Evolutionary conservation across 2,888 invertebrate species (phyloP).

Genomic region (Cremastinae sp.): DNA sequence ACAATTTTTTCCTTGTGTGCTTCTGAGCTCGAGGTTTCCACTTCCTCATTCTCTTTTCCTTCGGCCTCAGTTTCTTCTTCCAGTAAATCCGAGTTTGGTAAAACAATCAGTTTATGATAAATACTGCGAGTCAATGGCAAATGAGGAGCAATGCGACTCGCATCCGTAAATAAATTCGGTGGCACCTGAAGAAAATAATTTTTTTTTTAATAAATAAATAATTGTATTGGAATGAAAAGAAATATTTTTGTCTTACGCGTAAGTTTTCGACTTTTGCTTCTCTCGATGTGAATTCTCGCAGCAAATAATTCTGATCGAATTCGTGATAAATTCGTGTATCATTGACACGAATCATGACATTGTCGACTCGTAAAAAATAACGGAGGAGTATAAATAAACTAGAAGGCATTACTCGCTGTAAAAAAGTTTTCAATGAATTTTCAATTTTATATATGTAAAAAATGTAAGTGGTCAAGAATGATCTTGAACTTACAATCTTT

Average conservation of each 20-base stretch:
- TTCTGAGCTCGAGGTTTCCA: neutral
- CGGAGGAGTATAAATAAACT: conserved; percentile 95
- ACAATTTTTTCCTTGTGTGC: conserved; percentile 16
- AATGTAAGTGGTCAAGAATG: conserved; percentile 4
- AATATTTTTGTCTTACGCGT: conserved; percentile 81
- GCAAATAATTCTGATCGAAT: conserved; percentile 87
- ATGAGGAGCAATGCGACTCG: conserved; percentile 86
- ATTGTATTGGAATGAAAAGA: neutral
- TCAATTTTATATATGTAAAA: conserved; percentile 53
- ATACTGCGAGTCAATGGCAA: conserved; percentile 83
- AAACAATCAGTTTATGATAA: conserved; percentile 80
- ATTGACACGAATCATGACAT: conserved; percentile 92
- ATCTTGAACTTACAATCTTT: conserved; percentile 90
- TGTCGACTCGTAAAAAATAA: conserved; percentile 96
- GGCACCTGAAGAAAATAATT: conserved; percentile 80
- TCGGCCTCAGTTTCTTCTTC: neutral
- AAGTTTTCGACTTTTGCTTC: conserved; percentile 88
- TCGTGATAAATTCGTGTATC: conserved; percentile 94
- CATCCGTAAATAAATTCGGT: conserved; percentile 84
- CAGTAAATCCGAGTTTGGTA: conserved; percentile 42
- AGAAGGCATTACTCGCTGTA: conserved; percentile 96
- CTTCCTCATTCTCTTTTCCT: conserved; percentile 7
- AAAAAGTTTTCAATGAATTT: conserved; percentile 57
- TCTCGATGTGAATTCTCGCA: conserved; percentile 91
- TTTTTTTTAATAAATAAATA: conserved; percentile 30